Evolutionary conservation across 2,797 vertebrate genomes (phyloP), one percentile per base, ranked within the genome.

Genomic region (Halcyon leucocephala): DNA sequence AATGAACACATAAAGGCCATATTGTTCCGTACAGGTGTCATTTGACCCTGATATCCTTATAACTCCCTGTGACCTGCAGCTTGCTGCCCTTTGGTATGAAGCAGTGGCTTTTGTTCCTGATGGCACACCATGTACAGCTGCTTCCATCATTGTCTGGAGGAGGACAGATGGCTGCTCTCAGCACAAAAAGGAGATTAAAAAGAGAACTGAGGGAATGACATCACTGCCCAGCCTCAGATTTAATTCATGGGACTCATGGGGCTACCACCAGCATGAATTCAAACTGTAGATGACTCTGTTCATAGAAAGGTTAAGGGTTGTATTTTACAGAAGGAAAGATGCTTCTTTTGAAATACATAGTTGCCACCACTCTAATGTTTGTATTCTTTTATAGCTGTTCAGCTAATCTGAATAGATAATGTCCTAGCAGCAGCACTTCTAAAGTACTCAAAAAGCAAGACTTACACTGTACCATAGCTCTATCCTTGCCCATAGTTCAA

Each of bases 91-190:
- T 66, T 76, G 82, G 62, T 86, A 70, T 7, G 20, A 90, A 94
- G 82, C 29, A 33, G 70, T 26, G 17, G 76, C 79, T 96, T 97
- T 95, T 96, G 86, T 97, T 95, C 87, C 81, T 28, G 71, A 86
- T 73, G 91, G 90, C 76, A 86, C 92, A 78, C 71, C 69, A 25
- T 4, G 60, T 74, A 76, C 97, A 97, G 95, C 94, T 97, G 95
- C 94, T 79, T 51, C 81, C 12, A 3, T 31, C 55, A 92, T 98
- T 99, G 97, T 98, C 95, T 67, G 82, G 65, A 71, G 25, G 21
- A 76, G 91, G 98, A 98, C 98, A 99, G 98, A 99, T 98, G 98
- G 98, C 97, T 97, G 97, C 96, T 97, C 97, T 98, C 97, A 97
- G 96, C 93, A 97, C 88, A 97, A 98, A 98, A 97, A 98, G 96